Conservation (phyloP, 1,140 invertebrate species). For the Bombus soroeensis region DNA sequence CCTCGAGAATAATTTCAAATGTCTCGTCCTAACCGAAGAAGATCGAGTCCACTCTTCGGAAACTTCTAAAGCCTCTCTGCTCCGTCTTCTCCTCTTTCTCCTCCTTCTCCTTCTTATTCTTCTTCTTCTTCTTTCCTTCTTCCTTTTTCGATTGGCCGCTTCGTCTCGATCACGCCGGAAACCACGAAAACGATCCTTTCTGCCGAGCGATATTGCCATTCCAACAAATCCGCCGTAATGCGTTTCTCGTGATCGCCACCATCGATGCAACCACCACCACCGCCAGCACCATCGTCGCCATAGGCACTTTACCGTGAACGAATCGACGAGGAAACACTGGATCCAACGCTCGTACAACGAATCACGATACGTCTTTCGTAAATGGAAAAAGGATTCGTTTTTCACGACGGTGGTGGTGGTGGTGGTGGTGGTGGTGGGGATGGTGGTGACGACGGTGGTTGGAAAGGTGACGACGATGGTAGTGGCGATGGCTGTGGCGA, state of each 20-base stretch:
- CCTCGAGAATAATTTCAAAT: slow-evolving; percentile 33
- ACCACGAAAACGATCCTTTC: not conserved
- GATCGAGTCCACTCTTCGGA: not conserved
- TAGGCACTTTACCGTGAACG: slow-evolving; percentile 26
- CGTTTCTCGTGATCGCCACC: slow-evolving; percentile 13
- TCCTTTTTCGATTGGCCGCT: not conserved
- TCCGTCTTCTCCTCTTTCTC: not conserved
- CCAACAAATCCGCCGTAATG: no score
- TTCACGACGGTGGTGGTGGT: slow-evolving; percentile 19
- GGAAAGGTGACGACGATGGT: not conserved
- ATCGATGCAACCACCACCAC: slow-evolving; percentile 61
- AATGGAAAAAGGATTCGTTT: not conserved
- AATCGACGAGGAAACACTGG: not conserved
- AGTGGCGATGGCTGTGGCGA: not conserved
- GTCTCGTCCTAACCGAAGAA: not conserved
- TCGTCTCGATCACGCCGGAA: not conserved
- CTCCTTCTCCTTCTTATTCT: not conserved
- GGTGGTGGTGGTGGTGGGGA: not conserved
- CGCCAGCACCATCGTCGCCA: slow-evolving; percentile 52
- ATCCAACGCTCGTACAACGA: not conserved
- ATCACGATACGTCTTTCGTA: not conserved
- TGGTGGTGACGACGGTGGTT: not conserved
- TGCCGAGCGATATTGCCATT: not conserved
- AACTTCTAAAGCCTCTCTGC: not conserved
- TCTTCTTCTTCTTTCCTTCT: not conserved